Base-by-base conservation (phyloP, 2,113 vertebrate genomes). In the Poeciliopsis prolifica region DNA sequence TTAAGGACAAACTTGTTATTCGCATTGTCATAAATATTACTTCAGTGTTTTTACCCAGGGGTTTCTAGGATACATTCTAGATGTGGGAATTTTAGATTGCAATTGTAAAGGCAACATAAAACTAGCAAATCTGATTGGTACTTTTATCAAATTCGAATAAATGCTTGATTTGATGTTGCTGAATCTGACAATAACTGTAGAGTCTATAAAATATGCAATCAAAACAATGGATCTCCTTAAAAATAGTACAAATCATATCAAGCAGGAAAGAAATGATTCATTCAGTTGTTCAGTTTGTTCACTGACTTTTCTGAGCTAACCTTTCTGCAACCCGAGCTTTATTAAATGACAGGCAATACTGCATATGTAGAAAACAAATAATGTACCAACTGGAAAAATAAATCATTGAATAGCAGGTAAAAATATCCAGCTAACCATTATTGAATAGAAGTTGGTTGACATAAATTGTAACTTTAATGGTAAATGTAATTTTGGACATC, bases 1-100 rank as follows among this genome's bases (percentile, higher is more conserved):
- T 78, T 76, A 72, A 78, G 74, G 77, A 86, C 69, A 82, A 44
- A 82, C 62, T 61, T 30, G 31, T 10, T 61, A 72, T 69, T 73
- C 62, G 54, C 35, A 70, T 24, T n/a, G 69, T 75, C 74, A 74
- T 79, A 78, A 71, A 54, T 54, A 19, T 54, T 51, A 51, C 19
- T 51, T 8, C 48, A 54, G 48, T 54, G 17, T 5, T 9, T 54
- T 54, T 54, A 22, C 19, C 19, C 48, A 7, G 6, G 7, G 48
- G 48, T 19, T 54, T 54, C 19, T 19, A 54, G 19, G 22, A 54
- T 54, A 54, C 48, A 0, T 54, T 15, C 22, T 9, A 54, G 48
- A 54, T 17, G 19, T 22, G 2, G 19, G 22, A 8, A 54, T 19
- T 51, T 54, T 22, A 8, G 19, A 54, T 54, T 54, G 7, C 48